A percentile compares a stretch with the other conserved stretches of the same genome.
Conservation (phyloP, 2,113 vertebrate species). For the Cyanistes caeruleus region DNA sequence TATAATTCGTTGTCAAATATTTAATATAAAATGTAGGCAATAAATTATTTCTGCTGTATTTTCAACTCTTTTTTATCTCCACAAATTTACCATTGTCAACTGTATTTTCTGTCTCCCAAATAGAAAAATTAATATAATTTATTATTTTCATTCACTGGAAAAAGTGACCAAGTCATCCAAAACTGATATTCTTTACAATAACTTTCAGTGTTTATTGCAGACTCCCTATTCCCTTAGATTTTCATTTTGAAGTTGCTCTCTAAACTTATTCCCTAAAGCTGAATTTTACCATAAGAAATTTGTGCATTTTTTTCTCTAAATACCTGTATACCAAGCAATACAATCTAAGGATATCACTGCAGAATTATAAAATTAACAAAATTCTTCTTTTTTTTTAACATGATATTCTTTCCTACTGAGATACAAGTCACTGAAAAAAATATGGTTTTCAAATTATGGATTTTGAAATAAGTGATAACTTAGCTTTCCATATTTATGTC, state of each 20-base stretch:
- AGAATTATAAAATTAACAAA: background rate
- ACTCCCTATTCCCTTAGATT: background rate
- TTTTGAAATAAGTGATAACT: background rate
- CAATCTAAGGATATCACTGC: rapidly evolving
- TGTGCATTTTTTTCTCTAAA: background rate
- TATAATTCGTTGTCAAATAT: background rate
- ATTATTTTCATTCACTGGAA: background rate
- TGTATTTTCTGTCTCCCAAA: background rate
- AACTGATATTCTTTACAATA: background rate
- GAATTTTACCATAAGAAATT: background rate
- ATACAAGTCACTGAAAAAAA: background rate
- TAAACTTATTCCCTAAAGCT: background rate
- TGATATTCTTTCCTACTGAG: background rate
- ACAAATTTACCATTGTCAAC: background rate
- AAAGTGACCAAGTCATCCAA: background rate
- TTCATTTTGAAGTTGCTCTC: background rate
- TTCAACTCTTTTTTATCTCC: background rate
- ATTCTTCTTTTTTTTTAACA: background rate
- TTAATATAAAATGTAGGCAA: background rate
- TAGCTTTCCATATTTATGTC: conserved; percentile 41
- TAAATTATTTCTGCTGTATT: background rate
- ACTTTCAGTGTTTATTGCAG: background rate
- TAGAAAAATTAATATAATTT: background rate
- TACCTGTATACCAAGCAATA: background rate
- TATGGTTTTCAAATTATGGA: background rate